These are phyloP conservation scores for Bufo gargarizans DNA, from an alignment of 2,113 vertebrate genomes.

Conservation along the genomic window DNA sequence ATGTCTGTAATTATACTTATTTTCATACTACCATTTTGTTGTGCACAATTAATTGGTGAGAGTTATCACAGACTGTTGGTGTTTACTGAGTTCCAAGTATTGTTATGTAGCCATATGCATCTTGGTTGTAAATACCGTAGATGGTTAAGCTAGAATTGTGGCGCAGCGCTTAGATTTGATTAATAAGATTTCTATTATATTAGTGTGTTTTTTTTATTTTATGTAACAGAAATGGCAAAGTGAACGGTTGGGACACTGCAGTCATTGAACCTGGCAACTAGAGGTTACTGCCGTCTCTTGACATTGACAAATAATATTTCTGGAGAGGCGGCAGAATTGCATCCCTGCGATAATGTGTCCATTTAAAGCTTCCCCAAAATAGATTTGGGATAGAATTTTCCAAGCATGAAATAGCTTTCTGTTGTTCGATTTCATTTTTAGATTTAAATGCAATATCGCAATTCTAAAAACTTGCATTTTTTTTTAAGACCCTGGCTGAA, in stretches of 20 bases:
- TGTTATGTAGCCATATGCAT: too few species aligned
- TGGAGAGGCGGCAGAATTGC: conserved; percentile 21
- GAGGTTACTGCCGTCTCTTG: conserved; percentile 23
- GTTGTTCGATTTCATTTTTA: conserved; percentile 46
- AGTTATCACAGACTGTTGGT: too few species aligned
- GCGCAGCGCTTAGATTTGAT: neutral
- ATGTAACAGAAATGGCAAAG: neutral
- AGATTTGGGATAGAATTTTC: conserved; percentile 52
- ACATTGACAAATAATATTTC: conserved; percentile 45
- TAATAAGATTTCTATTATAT: neutral
- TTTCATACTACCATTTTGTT: too few species aligned
- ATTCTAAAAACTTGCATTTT: conserved; percentile 58
- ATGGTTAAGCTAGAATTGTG: too few species aligned
- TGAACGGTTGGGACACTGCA: neutral
- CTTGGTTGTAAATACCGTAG: too few species aligned
- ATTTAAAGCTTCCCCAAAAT: conserved; percentile 55
- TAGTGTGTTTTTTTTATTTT: neutral
- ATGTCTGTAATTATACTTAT: too few species aligned
- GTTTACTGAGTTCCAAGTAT: too few species aligned
- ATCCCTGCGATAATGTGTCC: conserved; percentile 51
- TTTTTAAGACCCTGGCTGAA: conserved; percentile 51
- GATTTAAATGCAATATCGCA: conserved; percentile 38
- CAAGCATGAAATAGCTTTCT: conserved; percentile 60
- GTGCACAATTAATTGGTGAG: too few species aligned
- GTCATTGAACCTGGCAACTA: conserved; percentile 34